These are phyloP conservation scores for Zosterops hypoxanthus DNA, from an alignment of 2,113 vertebrate genomes.

Conservation along the genomic window DNA sequence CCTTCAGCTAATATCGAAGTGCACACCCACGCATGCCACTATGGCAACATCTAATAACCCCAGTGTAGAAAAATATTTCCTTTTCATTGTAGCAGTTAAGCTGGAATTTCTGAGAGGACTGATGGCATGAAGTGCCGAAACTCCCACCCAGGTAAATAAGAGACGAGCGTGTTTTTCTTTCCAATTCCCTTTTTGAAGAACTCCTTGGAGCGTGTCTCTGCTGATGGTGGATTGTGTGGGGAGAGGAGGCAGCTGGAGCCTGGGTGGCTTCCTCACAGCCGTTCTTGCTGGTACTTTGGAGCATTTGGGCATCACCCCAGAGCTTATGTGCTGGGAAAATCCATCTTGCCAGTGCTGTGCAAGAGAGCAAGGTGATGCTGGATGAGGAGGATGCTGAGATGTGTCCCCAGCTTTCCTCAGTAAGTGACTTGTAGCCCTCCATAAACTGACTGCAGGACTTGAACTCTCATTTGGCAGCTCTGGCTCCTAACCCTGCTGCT, in stretches of 20 bases:
- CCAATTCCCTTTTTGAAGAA: background rate
- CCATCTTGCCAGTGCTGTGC: background rate
- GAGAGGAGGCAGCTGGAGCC: background rate
- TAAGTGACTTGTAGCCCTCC: background rate
- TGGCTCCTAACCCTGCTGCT: background rate
- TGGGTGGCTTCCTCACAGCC: background rate
- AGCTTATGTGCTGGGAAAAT: background rate
- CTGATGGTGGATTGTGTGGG: background rate
- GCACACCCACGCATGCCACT: slow-evolving; percentile 8
- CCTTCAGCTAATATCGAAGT: background rate
- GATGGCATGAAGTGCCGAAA: background rate
- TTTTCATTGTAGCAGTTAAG: slow-evolving; percentile 16
- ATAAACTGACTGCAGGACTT: background rate
- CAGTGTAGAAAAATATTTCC: slow-evolving; percentile 47
- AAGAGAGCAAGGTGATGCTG: background rate
- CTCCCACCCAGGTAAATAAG: slow-evolving; percentile 18
- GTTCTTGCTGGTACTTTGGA: background rate
- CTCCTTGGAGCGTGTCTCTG: background rate
- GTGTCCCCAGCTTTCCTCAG: rapidly evolving
- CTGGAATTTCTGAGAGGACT: slow-evolving; percentile 20
- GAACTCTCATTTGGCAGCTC: background rate
- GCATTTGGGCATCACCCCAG: background rate
- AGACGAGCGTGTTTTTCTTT: background rate
- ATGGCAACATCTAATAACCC: background rate
- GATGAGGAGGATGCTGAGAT: background rate